Conservation (phyloP, 2,888 invertebrate species). For the Drosophila limbata region DNA sequence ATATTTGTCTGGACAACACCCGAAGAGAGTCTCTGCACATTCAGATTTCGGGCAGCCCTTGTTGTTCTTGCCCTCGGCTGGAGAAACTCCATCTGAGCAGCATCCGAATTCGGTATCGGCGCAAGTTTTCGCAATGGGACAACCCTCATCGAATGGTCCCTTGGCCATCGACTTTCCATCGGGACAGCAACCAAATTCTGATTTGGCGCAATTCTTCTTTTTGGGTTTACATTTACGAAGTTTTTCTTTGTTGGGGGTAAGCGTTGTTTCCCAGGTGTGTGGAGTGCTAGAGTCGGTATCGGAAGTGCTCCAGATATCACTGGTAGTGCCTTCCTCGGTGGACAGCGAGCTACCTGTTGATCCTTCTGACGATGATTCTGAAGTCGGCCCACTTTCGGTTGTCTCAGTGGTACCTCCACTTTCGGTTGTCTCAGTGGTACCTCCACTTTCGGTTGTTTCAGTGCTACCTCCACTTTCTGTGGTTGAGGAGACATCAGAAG, state of each 20-base stretch:
- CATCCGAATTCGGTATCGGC: conserved; percentile 91
- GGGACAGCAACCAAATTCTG: conserved; percentile 93
- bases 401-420: conserved; percentile 39
- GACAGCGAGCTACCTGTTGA: conserved; percentile 64
- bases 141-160: conserved; percentile 94
- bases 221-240: conserved; percentile 87
- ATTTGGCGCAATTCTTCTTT: conserved; percentile 87
- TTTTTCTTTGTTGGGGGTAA: conserved; percentile 85
- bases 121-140: conserved; percentile 91
- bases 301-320: conserved; percentile 84
- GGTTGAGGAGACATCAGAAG: conserved; percentile 14
- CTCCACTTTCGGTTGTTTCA: conserved; percentile 39
- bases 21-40: conserved; percentile 92
- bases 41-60: conserved; percentile 91
- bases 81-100: conserved; percentile 93
- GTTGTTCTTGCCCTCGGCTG: conserved; percentile 89
- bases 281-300: conserved; percentile 86
- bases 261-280: conserved; percentile 86
- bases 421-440: conserved; percentile 38
- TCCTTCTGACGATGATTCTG: conserved; percentile 45
- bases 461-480: conserved; percentile 27
- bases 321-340: conserved; percentile 73
- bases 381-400: conserved; percentile 39
- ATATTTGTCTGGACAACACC: conserved; percentile 93
- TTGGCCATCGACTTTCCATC: conserved; percentile 91